Conservation (phyloP, 2,797 vertebrate species). For the Ambastaia sidthimunki region DNA sequence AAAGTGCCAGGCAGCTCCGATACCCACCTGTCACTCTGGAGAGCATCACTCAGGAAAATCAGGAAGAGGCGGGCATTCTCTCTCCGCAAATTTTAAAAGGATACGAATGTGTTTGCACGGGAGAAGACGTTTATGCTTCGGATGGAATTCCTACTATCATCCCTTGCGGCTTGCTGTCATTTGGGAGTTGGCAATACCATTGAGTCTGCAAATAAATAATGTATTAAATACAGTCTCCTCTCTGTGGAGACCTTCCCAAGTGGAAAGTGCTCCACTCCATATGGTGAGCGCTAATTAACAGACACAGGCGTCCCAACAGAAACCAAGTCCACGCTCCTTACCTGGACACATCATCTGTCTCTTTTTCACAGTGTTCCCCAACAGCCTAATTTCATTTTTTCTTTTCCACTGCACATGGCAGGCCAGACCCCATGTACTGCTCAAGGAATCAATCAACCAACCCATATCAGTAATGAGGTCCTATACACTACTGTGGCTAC, state of each 20-base stretch:
- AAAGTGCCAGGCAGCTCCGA: slow-evolving; percentile 36
- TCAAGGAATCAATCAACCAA: background rate
- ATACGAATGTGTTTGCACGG: background rate
- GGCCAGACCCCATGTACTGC: background rate
- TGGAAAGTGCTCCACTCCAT: slow-evolving; percentile 74
- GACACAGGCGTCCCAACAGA: slow-evolving; percentile 70
- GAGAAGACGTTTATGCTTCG: slow-evolving; percentile 20
- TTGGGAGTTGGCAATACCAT: slow-evolving; percentile 48
- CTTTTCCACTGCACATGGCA: background rate
- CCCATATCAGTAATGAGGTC: slow-evolving; percentile 3
- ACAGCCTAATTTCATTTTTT: slow-evolving; percentile 14
- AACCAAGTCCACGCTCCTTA: slow-evolving; percentile 48
- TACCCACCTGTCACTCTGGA: slow-evolving; percentile 45
- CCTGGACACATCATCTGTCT: slow-evolving; percentile 59
- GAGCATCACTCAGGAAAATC: slow-evolving; percentile 40
- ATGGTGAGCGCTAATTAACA: slow-evolving; percentile 79
- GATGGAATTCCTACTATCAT: slow-evolving; percentile 22
- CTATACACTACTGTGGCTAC: background rate
- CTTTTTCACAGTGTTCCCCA: slow-evolving; percentile 36
- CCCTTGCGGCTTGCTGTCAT: slow-evolving; percentile 49
- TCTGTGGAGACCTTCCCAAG: slow-evolving; percentile 69
- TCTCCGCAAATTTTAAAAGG: slow-evolving; percentile 1
- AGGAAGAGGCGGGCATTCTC: slow-evolving; percentile 7
- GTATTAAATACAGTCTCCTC: slow-evolving; percentile 65
- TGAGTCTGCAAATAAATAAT: slow-evolving; percentile 67